phyloP scores from a whole-genome alignment of 1,140 invertebrate species.

The Andrena cerasifolii region DNA sequence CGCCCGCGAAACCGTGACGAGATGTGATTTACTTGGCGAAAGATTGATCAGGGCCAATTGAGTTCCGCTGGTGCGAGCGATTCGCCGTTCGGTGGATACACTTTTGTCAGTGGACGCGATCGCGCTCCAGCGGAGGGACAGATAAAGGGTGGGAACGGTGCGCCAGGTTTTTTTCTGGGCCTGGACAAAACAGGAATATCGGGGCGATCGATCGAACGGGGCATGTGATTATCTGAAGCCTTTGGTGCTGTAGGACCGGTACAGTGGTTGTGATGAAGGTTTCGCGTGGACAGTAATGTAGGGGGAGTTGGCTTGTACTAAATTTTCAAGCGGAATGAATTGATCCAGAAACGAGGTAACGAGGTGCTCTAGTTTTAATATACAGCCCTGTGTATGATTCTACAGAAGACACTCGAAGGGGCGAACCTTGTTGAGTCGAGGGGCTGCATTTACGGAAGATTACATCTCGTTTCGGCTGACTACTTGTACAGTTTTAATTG shows the following conservation, averaged over 20 bases:
- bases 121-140: neutral
- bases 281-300: too few relatives aligned
- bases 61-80: slow-evolving; percentile 35
- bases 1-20: slow-evolving; percentile 15
- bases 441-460: too few relatives aligned
- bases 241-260: too few relatives aligned
- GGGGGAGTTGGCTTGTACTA: too few relatives aligned
- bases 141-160: slow-evolving; percentile 11
- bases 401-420: too few relatives aligned
- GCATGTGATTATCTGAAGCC: neutral
- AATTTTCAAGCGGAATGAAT: too few relatives aligned
- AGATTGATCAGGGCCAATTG: slow-evolving; percentile 55
- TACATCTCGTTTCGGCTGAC: neutral
- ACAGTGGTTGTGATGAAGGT: too few relatives aligned
- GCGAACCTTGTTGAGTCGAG: too few relatives aligned
- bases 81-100: slow-evolving; percentile 43
- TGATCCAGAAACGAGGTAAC: too few relatives aligned
- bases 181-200: neutral
- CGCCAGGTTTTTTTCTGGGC: neutral
- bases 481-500: too few relatives aligned
- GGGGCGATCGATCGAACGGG: neutral
- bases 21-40: slow-evolving; percentile 47
- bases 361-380: too few relatives aligned
- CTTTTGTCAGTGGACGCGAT: slow-evolving; percentile 23
- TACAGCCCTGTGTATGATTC: too few relatives aligned